Percentiles rank a stretch among this genome's conserved stretches.
Evolutionary conservation across 2,113 vertebrate species (phyloP).

Genomic region (Sebastes fasciatus): DNA sequence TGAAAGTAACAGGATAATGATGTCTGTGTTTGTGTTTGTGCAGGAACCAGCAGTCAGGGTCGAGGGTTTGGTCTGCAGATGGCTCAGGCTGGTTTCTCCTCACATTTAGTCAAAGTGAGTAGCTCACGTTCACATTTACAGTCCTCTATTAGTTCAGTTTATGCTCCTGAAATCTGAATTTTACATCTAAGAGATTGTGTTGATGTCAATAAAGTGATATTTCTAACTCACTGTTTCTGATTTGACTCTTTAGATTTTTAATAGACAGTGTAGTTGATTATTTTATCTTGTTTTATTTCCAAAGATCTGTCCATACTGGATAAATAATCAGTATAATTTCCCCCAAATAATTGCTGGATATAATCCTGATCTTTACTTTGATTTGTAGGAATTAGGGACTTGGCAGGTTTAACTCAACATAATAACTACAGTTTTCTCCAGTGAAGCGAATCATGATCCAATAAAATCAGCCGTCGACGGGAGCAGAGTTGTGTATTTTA

Average conservation of each 20-base stretch:
- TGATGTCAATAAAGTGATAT: background rate
- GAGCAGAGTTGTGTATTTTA: background rate
- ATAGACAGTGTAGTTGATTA: too few species aligned
- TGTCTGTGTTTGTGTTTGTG: background rate
- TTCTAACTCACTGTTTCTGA: background rate
- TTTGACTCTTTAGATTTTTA: background rate
- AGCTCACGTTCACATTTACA: background rate
- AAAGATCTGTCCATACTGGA: background rate
- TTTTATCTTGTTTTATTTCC: background rate
- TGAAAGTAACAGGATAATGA: background rate
- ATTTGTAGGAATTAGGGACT: background rate
- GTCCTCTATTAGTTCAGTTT: too few species aligned
- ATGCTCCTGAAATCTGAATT: background rate
- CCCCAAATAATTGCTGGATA: background rate
- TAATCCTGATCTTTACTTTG: background rate
- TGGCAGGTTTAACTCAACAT: background rate
- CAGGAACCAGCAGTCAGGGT: constrained; percentile 94
- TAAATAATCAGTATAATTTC: background rate
- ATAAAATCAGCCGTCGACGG: background rate
- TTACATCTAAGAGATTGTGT: background rate
- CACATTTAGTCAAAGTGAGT: constrained; percentile 94
- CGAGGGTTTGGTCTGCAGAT: constrained; percentile 95
- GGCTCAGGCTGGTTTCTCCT: constrained; percentile 99
- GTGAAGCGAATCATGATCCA: background rate
- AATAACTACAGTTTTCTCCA: background rate